Percentiles rank a stretch among this genome's conserved stretches.
Conservation (phyloP, 2,113 vertebrate genomes). For the Chaenocephalus aceratus region DNA sequence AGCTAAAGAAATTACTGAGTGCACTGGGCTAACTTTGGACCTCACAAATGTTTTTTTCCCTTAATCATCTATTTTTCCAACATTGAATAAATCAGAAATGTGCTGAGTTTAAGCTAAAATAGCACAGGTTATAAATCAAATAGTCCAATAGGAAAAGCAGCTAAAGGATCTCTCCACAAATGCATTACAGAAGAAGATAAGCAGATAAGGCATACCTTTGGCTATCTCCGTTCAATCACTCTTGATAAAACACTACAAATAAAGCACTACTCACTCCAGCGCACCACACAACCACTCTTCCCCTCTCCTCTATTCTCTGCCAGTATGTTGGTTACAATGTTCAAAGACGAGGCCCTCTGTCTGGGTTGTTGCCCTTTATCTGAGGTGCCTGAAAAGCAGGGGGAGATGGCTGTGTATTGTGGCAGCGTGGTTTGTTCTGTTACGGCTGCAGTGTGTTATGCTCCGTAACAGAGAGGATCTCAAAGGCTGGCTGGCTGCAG, state of each 20-base stretch:
- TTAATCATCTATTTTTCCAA: conserved; percentile 64
- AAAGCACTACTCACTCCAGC: conserved; percentile 19
- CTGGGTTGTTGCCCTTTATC: conserved; percentile 46
- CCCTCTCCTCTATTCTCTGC: conserved; percentile 21
- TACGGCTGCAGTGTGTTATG: conserved; percentile 61
- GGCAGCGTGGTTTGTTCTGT: conserved; percentile 62
- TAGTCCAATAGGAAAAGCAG: conserved; percentile 25
- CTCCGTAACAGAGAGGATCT: conserved; percentile 68
- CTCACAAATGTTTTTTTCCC: conserved; percentile 49
- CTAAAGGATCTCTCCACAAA: conserved; percentile 39
- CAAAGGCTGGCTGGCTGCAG: conserved; percentile 77
- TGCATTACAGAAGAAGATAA: conserved; percentile 27
- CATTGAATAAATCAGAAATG: conserved; percentile 70
- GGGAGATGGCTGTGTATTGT: conserved; percentile 40
- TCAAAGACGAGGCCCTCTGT: conserved; percentile 31
- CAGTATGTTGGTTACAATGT: conserved; percentile 35
- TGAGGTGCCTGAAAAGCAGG: conserved; percentile 44
- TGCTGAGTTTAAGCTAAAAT: conserved; percentile 62
- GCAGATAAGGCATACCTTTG: conserved; percentile 47
- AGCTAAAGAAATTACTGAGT: conserved; percentile 75
- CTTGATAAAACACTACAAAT: conserved; percentile 54
- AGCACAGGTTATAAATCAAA: conserved; percentile 59
- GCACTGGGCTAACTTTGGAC: conserved; percentile 73
- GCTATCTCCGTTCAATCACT: conserved; percentile 49
- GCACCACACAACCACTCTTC: conserved; percentile 9